Percentiles rank a stretch among this genome's conserved stretches.
phyloP scores from a whole-genome alignment of 2,888 invertebrate species.

The Tetanocera ferruginea region DNA sequence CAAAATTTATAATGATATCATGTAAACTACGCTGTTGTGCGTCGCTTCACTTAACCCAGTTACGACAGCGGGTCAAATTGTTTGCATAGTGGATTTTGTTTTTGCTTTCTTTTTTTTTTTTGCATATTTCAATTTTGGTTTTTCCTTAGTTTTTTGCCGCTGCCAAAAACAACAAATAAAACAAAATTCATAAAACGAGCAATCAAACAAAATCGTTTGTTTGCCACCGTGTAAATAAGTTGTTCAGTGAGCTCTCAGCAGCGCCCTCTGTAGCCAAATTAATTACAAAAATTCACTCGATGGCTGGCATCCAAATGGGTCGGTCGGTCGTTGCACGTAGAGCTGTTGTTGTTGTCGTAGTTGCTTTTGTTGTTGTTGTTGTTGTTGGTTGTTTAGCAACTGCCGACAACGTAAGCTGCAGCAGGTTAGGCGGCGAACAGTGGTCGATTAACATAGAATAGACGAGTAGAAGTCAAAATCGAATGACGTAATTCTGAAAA shows the following conservation, averaged over 20 bases:
- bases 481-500: too few species aligned
- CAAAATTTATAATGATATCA: constrained; percentile 17
- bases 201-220: constrained; percentile 14
- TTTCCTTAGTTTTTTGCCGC: not conserved
- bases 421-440: not conserved
- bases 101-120: not conserved
- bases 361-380: not conserved
- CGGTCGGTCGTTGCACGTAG: constrained; percentile 55
- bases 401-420: not conserved
- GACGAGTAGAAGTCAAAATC: too few species aligned
- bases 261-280: constrained; percentile 49
- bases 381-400: not conserved
- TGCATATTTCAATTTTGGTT: not conserved
- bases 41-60: constrained; percentile 3
- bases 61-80: not conserved
- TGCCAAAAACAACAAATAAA: not conserved
- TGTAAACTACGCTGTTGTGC: not conserved
- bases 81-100: not conserved
- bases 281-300: constrained; percentile 62
- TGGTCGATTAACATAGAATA: too few species aligned
- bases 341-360: not conserved
- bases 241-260: not conserved
- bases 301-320: constrained; percentile 64
- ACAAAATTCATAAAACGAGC: not conserved
- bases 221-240: constrained; percentile 11